These are phyloP conservation scores for Peromyscus eremicus DNA, from an alignment of 2,797 vertebrate species.

Conservation along the genomic window DNA sequence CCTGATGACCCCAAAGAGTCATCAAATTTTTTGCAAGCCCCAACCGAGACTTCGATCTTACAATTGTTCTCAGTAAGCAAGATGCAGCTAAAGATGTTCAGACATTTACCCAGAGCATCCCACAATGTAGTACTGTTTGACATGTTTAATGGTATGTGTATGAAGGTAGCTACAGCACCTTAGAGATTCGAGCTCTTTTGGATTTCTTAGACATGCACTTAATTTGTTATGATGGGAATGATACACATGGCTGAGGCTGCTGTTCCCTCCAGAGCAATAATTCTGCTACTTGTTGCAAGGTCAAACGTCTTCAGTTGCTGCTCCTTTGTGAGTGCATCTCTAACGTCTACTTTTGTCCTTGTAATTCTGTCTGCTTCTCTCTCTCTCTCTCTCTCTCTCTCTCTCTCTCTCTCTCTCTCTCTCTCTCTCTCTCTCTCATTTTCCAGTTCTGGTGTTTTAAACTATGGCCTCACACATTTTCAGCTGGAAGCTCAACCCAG, in stretches of 20 bases:
- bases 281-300: constrained; percentile 16
- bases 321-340: not conserved
- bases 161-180: not conserved
- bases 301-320: constrained; percentile 34
- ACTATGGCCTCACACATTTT: not conserved
- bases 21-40: constrained; percentile 30
- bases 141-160: not conserved
- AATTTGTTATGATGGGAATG: constrained; percentile 6
- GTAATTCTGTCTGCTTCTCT: not conserved
- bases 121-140: not conserved
- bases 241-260: not conserved
- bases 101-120: not conserved
- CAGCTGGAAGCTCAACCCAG: not conserved
- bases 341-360: constrained; percentile 26
- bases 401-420: too few species aligned
- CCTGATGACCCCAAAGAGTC: not conserved
- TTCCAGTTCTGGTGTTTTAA: not conserved
- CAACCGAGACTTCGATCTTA: not conserved
- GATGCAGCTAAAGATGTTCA: not conserved
- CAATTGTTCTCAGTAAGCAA: constrained; percentile 14
- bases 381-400: not conserved
- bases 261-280: not conserved
- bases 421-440: not conserved
- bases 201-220: constrained; percentile 45
- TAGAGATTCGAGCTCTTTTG: constrained; percentile 14